Conservation (phyloP, 2,888 invertebrate genomes). For the Netelia virgata region DNA sequence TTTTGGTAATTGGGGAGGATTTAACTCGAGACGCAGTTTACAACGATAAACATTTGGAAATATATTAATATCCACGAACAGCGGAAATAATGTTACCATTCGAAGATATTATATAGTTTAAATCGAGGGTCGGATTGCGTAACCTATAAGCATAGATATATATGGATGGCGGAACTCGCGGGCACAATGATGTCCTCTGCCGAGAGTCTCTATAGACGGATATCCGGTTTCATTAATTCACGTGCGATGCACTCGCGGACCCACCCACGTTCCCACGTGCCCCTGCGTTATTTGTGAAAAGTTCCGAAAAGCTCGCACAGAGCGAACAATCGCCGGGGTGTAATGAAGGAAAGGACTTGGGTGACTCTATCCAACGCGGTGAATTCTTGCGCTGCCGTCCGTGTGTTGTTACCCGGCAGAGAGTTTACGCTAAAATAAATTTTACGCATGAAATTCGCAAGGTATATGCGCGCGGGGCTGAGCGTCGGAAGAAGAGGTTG, state of each 20-base stretch:
- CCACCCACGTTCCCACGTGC: slow-evolving; percentile 24
- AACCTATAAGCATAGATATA: no score
- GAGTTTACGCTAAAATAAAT: slow-evolving; percentile 50
- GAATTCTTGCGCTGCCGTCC: not conserved
- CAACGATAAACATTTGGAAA: no score
- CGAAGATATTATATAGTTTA: no score
- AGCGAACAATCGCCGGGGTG: not conserved
- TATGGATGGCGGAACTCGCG: not conserved
- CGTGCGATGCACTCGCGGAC: slow-evolving; percentile 27
- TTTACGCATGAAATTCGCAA: slow-evolving; percentile 35
- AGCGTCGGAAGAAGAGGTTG: slow-evolving; percentile 5
- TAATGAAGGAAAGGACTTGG: no score
- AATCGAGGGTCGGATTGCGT: no score
- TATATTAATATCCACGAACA: no score
- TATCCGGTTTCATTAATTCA: slow-evolving; percentile 64
- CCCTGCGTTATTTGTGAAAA: not conserved
- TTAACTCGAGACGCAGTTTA: no score
- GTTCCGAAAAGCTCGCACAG: not conserved
- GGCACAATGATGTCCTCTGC: slow-evolving; percentile 6
- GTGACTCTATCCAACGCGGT: not conserved
- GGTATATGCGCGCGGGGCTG: not conserved
- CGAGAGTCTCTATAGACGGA: slow-evolving; percentile 45
- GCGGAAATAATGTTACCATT: no score
- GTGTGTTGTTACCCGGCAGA: not conserved
- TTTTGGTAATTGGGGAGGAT: no score